Percentiles rank a stretch among this genome's conserved stretches.
These are phyloP conservation scores for Zosterops borbonicus DNA, from an alignment of 2,113 vertebrate species.

Conservation along the genomic window DNA sequence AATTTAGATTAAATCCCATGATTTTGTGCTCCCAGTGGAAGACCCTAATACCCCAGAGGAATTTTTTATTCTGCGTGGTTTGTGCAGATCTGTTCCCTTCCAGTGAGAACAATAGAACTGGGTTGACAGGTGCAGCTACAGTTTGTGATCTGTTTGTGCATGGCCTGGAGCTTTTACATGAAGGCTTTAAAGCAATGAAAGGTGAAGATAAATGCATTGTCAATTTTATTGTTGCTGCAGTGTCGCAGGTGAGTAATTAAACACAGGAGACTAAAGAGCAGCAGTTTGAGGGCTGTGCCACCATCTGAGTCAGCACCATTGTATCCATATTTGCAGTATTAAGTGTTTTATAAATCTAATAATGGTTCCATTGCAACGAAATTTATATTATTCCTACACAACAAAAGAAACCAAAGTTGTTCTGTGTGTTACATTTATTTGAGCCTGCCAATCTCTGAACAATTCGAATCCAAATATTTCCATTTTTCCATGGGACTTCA, in stretches of 20 bases:
- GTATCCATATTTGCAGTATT: background rate
- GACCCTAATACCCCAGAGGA: background rate
- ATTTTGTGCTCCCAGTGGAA: background rate
- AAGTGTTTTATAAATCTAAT: background rate
- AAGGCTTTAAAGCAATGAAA: background rate
- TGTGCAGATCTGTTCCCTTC: background rate
- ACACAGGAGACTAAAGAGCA: background rate
- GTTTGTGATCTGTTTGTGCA: background rate
- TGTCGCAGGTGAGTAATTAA: background rate
- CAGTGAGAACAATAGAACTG: background rate
- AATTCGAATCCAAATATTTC: background rate
- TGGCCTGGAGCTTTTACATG: background rate
- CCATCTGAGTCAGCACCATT: background rate
- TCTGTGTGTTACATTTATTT: background rate
- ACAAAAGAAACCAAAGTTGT: background rate
- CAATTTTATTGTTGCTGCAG: background rate
- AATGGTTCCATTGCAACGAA: background rate
- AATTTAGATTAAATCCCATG: background rate
- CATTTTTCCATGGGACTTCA: background rate
- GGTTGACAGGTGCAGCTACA: background rate
- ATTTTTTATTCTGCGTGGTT: background rate
- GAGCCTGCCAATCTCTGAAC: background rate
- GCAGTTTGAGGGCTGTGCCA: background rate
- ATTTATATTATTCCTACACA: background rate
- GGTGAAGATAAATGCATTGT: background rate